Base-by-base conservation (phyloP, 1,140 invertebrate species). In the Zaprionus ornatus region DNA sequence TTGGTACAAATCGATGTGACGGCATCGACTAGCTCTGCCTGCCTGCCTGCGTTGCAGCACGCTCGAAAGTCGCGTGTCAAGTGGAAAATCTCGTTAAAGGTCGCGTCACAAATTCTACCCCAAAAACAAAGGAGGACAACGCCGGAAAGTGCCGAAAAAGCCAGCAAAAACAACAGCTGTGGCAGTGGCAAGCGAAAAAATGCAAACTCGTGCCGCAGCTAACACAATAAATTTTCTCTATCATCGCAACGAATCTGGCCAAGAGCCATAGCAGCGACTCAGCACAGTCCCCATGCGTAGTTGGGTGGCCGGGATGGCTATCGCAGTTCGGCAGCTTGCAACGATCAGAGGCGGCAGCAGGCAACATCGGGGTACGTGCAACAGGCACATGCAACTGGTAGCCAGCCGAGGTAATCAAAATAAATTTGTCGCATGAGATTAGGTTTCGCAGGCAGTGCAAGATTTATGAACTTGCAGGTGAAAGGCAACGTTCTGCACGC, bases 71-170 rank as follows among this genome's bases (percentile, higher is more conserved):
- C 83, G 83, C 83, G 83, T 86, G 83, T 83, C 83, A 88, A 83
- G 73, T 86, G 77, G 73, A 88, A 88, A 83, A 83, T 88, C 80
- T 86, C 84, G 83, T 86, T 86, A 86, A 86, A 86, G 84, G 84
- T 86, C 83, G 83, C 77, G 80, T 88, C 83, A 86, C 80, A 88
- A 85, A 86, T 85, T 86, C 75, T 74, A 59, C 71, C 55, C 56
- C 76, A 79, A 66, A 45, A 45, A 45, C n/a, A 45, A 45, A 45
- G 40, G 40, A 45, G 40, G 40, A 45, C 40, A 45, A 45, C 29
- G 25, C 25, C 52, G 25, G 25, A 25, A 55, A 55, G 23, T 23
- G 52, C 52, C 21, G 25, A 50, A 50, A 23, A 50, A 21, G 42
- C 25, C 45, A 79, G 9, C 54, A 52, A 15, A 7, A 27, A 9